Percentiles rank a stretch among this genome's conserved stretches.
These are phyloP conservation scores for Gambelia wislizenii DNA, from an alignment of 2,797 vertebrate genomes.

Conservation along the genomic window DNA sequence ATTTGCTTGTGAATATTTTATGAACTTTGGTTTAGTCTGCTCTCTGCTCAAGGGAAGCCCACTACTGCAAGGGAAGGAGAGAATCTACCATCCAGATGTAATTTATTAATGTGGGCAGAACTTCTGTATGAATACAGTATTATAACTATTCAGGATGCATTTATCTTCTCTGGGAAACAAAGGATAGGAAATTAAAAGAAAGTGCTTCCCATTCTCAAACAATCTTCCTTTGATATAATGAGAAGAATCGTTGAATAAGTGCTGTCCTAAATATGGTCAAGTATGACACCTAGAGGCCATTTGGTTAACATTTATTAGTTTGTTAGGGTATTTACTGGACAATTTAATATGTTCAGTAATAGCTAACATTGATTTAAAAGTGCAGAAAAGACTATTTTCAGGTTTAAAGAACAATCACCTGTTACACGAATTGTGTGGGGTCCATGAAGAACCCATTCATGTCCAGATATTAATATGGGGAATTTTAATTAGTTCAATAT, in stretches of 20 bases:
- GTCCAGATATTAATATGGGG: no score
- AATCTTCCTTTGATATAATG: neutral
- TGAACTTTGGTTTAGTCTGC: neutral
- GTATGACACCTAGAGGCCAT: slow-evolving; percentile 82
- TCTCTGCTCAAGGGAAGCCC: slow-evolving; percentile 11
- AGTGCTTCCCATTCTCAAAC: neutral
- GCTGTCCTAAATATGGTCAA: slow-evolving; percentile 65
- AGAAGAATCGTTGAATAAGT: neutral
- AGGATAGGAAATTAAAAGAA: slow-evolving; percentile 4
- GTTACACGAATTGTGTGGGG: no score
- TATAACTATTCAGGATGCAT: neutral
- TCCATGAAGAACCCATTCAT: no score
- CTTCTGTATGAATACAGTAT: neutral
- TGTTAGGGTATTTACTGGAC: slow-evolving; percentile 8
- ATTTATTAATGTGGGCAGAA: neutral
- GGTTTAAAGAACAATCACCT: neutral
- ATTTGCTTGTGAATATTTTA: neutral
- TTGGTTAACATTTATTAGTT: slow-evolving; percentile 19
- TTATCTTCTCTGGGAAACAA: neutral
- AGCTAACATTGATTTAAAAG: neutral
- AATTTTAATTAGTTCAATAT: no score
- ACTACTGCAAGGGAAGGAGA: neutral
- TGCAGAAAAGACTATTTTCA: neutral
- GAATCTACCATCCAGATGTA: neutral
- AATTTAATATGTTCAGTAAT: neutral